phyloP scores from a whole-genome alignment of 2,888 invertebrate species.

The Pollenia labialis region DNA sequence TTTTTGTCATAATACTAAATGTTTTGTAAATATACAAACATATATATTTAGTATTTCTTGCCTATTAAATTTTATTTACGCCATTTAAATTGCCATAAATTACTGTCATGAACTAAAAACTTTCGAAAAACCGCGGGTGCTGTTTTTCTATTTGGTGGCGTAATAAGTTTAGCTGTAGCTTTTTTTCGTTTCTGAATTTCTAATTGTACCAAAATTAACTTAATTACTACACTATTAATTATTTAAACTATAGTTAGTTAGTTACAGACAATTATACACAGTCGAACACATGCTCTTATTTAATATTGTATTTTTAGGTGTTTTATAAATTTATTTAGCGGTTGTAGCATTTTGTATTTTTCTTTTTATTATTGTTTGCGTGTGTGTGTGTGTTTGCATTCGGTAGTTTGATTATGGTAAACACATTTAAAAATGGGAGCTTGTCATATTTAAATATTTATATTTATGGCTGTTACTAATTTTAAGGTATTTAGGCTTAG shows the following conservation, averaged over 20 bases:
- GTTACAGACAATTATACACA: not conserved
- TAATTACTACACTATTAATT: constrained; percentile 82
- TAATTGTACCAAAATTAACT: constrained; percentile 81
- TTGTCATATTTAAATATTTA: constrained; percentile 55
- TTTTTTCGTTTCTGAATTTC: constrained; percentile 77
- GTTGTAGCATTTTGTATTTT: constrained; percentile 21
- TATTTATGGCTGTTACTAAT: constrained; percentile 48
- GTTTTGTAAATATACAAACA: not conserved
- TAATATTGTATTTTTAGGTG: constrained; percentile 42
- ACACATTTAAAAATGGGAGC: not conserved
- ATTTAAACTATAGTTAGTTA: constrained; percentile 75
- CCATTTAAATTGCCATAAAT: constrained; percentile 55
- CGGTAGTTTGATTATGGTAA: constrained; percentile 9
- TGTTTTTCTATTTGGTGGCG: constrained; percentile 60
- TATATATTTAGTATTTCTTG: constrained; percentile 25
- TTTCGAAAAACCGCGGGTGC: not conserved
- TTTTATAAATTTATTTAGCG: constrained; percentile 45
- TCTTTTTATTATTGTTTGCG: not conserved
- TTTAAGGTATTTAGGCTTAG: constrained; percentile 33
- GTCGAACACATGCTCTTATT: constrained; percentile 15
- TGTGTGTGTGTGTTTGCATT: constrained; percentile 1
- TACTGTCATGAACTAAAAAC: constrained; percentile 19
- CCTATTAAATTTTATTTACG: constrained; percentile 16
- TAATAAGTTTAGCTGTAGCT: constrained; percentile 44
- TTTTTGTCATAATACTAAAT: not conserved